Evolutionary conservation across 2,797 vertebrate species (phyloP), one percentile per base, ranked within the genome.

Genomic region (Eulemur coronatus): DNA sequence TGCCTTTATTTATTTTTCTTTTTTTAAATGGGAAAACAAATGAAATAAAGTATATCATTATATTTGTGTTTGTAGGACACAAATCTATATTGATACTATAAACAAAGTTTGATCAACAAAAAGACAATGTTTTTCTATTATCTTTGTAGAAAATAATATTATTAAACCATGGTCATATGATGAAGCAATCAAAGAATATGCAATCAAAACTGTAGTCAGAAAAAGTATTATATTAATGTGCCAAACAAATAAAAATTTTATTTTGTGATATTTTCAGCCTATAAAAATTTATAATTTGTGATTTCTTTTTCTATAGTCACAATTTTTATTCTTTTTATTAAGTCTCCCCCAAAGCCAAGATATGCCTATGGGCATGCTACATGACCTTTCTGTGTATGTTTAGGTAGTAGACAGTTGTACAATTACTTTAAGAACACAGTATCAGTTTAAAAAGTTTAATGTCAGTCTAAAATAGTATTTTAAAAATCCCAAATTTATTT

Each of bases 81-180:
- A 87, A 81, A 57, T 7, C 13, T 84, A 15, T 30, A 28, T 12
- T 63, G 43, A 18, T 38, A 92, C 35, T 84, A 55, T 61, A 63
- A 96, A 63, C 52, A 96, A 96, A 88, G 18, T 78, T 57, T 89
- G 43, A 69, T 70, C 7, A 67, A 80, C 61, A 88, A 43, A 94
- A 87, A 75, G 38, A 75, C 10, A 91, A 11, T 24, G 70, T 30
- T 87, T 88, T 90, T 92, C 35, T n/a, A 73, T 93, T 87, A 18
- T 76, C 35, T 82, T 78, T 76, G 26, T 30, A 89, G 84, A 96
- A 93, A 91, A 52, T 41, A 24, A 70, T 70, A 70, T 22, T 84
- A 73, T 33, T 79, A 73, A 63, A 79, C 26, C 24, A 85, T 22
- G 30, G 55, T 50, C 33, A 52, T 73, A 79, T 38, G 52, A 95